phyloP scores from a whole-genome alignment of 2,113 vertebrate genomes.

The Leiothrix lutea region DNA sequence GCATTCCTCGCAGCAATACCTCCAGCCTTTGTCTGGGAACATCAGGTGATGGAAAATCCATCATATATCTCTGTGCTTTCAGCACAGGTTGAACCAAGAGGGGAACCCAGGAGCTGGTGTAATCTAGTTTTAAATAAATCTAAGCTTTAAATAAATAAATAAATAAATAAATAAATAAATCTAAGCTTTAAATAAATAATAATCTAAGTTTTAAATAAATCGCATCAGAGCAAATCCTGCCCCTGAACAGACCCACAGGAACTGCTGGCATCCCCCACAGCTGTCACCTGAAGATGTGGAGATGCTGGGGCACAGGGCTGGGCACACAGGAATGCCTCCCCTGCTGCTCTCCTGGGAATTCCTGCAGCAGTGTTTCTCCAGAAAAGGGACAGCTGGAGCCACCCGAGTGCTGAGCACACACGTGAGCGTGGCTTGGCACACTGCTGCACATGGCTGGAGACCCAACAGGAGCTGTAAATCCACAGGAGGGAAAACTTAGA shows the following conservation, averaged over 20 bases:
- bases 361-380: rapidly evolving
- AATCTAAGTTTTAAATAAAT: not conserved
- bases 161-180: too few species aligned
- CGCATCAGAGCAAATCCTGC: rapidly evolving
- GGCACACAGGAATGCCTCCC: rapidly evolving
- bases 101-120: not conserved
- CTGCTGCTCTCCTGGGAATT: not conserved
- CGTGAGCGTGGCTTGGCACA: rapidly evolving
- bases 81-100: not conserved
- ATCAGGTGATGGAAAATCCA: not conserved
- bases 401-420: rapidly evolving
- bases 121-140: not conserved
- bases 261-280: rapidly evolving
- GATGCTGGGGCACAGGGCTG: rapidly evolving
- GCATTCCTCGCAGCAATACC: not conserved
- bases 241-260: not conserved
- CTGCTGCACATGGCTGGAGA: not conserved
- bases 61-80: not conserved
- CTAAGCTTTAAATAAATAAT: too few species aligned
- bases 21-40: not conserved
- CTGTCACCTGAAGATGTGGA: not conserved
- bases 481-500: not conserved
- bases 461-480: not conserved
- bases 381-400: rapidly evolving
- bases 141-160: too few species aligned